Evolutionary conservation across 2,797 vertebrate species (phyloP).

Genomic region (Toxotes lorentzi): DNA sequence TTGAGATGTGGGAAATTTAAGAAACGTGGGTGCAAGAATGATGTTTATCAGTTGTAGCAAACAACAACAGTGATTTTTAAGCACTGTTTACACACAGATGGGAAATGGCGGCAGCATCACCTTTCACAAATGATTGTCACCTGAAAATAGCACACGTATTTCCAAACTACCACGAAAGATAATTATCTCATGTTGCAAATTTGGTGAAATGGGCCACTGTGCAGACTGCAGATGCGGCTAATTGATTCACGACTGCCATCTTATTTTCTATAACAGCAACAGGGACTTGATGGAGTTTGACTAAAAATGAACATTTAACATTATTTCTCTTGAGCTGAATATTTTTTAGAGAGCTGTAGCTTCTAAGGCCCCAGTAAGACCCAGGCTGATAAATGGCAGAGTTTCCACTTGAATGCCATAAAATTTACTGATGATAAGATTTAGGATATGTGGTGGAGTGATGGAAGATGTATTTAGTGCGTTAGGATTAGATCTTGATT

Average conservation of each 20-base stretch:
- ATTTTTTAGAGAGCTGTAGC: slow-evolving; percentile 9
- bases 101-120: not conserved
- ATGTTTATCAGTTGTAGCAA: not conserved
- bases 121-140: not conserved
- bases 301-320: not conserved
- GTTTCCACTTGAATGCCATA: not conserved
- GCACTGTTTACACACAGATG: not conserved
- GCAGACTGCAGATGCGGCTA: slow-evolving; percentile 1
- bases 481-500: slow-evolving; percentile 10
- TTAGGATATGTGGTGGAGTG: not conserved
- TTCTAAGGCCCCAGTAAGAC: not conserved
- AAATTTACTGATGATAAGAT: not conserved
- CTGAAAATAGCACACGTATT: not conserved
- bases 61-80: not conserved
- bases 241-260: not conserved
- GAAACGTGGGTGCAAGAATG: not conserved
- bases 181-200: not conserved
- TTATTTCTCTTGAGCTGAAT: not conserved
- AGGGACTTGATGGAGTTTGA: not conserved
- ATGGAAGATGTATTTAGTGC: not conserved
- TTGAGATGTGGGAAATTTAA: slow-evolving; percentile 1
- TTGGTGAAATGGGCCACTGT: slow-evolving; percentile 4
- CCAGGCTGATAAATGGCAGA: not conserved
- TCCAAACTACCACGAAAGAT: not conserved
- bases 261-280: not conserved